Conservation (phyloP, 1,140 invertebrate species). For the Pantala flavescens region DNA sequence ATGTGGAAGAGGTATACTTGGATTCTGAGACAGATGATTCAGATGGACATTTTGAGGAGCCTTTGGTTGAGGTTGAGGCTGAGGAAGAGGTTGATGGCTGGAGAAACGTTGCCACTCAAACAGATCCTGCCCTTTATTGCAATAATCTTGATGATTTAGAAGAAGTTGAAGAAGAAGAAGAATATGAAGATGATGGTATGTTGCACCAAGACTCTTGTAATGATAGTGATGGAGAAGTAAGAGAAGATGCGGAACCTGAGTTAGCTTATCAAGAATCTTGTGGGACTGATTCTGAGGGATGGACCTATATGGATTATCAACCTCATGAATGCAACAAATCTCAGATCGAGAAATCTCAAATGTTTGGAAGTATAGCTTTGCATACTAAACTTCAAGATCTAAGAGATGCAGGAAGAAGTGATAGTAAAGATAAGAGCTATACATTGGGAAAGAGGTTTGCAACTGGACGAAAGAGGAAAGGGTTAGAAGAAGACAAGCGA, state of each 20-base stretch:
- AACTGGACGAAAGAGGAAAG: background rate
- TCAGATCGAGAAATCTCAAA: background rate
- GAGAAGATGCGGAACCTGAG: background rate
- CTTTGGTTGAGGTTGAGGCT: background rate
- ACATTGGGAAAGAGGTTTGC: background rate
- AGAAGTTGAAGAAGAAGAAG: background rate
- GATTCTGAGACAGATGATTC: background rate
- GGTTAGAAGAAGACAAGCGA: background rate
- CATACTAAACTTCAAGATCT: background rate
- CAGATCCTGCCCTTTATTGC: background rate
- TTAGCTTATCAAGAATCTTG: background rate
- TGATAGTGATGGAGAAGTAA: background rate
- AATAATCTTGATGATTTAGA: background rate
- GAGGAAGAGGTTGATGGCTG: background rate
- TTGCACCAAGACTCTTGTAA: background rate
- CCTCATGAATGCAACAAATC: background rate
- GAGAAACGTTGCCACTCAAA: background rate
- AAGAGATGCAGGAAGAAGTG: background rate
- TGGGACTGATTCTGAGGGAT: background rate
- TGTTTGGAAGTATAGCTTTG: background rate
- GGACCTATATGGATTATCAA: background rate
- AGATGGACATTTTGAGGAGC: background rate
- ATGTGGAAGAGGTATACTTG: slow-evolving; percentile 1
- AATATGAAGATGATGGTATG: background rate
- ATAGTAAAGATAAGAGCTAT: background rate